These are phyloP conservation scores for Antechinus stuartii DNA, from an alignment of 2,113 vertebrate genomes.

Conservation along the genomic window DNA sequence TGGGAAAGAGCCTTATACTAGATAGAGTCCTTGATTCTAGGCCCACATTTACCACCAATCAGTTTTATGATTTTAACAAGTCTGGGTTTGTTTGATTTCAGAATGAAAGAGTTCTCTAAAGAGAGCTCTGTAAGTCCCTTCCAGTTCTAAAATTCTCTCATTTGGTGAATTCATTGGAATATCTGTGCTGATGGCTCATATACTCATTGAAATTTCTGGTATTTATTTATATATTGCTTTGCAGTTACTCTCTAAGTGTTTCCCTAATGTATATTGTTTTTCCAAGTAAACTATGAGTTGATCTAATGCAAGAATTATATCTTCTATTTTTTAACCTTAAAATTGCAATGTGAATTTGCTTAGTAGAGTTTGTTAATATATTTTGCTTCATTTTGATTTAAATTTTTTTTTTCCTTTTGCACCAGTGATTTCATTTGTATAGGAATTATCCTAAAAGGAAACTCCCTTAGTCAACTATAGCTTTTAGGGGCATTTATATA, in stretches of 20 bases:
- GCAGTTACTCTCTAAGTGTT: not conserved
- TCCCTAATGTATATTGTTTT: not conserved
- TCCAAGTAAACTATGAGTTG: not conserved
- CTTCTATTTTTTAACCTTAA: not conserved
- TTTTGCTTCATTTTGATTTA: not conserved
- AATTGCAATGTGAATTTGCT: not conserved
- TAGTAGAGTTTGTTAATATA: not conserved
- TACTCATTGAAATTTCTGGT: not conserved
- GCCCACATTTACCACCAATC: not conserved
- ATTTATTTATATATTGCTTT: not conserved
- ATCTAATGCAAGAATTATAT: not conserved
- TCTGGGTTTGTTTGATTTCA: not conserved
- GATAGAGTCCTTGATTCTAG: not conserved
- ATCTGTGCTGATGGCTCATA: not conserved
- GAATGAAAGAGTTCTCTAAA: not conserved
- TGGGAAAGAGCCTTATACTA: not conserved
- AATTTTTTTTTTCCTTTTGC: not conserved
- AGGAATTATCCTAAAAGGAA: not conserved
- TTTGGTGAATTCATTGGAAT: not conserved
- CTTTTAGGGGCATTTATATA: not conserved
- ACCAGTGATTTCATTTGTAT: not conserved
- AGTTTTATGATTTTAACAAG: not conserved
- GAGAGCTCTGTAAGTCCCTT: not conserved
- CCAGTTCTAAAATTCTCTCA: not conserved
- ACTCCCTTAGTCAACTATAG: not conserved